phyloP scores from a whole-genome alignment of 2,797 vertebrate species.

The Peromyscus aztecus region DNA sequence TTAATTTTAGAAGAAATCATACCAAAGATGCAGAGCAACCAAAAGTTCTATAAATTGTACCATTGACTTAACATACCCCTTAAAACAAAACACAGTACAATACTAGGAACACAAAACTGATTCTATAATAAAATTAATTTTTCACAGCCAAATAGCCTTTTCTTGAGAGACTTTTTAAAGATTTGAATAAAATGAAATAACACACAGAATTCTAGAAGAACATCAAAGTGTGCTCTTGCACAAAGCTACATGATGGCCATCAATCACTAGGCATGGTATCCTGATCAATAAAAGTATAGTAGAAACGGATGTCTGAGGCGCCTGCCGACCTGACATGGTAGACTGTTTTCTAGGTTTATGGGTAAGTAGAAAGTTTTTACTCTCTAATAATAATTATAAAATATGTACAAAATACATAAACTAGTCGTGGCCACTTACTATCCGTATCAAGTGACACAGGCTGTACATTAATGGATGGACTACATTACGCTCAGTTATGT shows the following conservation, averaged over 20 bases:
- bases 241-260: background rate
- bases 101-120: background rate
- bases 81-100: constrained; percentile 15
- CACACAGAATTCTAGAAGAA: background rate
- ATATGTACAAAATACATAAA: background rate
- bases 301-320: background rate
- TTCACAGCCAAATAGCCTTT: background rate
- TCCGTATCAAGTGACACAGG: background rate
- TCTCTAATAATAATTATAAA: background rate
- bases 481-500: background rate
- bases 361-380: background rate
- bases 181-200: constrained; percentile 20
- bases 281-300: background rate
- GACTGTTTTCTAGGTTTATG: background rate
- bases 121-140: background rate
- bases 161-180: background rate
- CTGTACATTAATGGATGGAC: too few species aligned
- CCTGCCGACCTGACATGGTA: too few species aligned
- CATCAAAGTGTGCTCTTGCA: background rate
- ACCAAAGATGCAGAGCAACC: background rate
- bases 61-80: background rate
- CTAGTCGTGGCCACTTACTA: background rate
- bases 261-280: background rate
- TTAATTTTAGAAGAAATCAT: constrained; percentile 7
- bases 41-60: constrained; percentile 19